phyloP scores from a whole-genome alignment of 1,140 invertebrate genomes.

The Patella vulgata region DNA sequence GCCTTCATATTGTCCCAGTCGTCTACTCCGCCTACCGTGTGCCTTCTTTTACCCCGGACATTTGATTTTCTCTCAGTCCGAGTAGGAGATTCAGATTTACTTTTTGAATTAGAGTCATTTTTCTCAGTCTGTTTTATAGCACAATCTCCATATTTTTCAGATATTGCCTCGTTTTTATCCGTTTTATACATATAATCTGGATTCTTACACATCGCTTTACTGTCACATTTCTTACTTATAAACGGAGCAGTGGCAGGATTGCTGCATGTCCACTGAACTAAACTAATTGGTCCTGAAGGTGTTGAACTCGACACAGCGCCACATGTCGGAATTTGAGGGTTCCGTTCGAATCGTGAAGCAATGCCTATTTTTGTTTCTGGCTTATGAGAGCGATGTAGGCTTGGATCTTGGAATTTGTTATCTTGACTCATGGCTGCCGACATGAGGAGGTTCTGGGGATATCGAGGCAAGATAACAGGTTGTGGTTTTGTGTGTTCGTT shows the following conservation, averaged over 20 bases:
- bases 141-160: neutral
- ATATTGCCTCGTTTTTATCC: too few species aligned
- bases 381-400: slow-evolving; percentile 54
- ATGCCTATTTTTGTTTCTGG: slow-evolving; percentile 60
- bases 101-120: slow-evolving; percentile 25
- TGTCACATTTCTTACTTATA: too few species aligned
- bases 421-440: slow-evolving; percentile 1
- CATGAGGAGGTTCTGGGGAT: neutral
- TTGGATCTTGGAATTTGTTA: slow-evolving; percentile 53
- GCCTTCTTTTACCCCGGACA: slow-evolving; percentile 71
- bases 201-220: too few species aligned
- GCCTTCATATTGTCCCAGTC: slow-evolving; percentile 78
- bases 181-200: too few species aligned
- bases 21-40: slow-evolving; percentile 90
- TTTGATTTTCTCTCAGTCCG: slow-evolving; percentile 28
- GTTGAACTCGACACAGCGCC: neutral
- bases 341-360: slow-evolving; percentile 59
- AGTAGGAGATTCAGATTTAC: too few species aligned
- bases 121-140: slow-evolving; percentile 14
- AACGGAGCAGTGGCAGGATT: too few species aligned
- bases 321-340: slow-evolving; percentile 5
- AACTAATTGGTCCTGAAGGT: too few species aligned
- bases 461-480: neutral
- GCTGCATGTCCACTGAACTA: too few species aligned
- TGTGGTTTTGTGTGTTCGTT: slow-evolving; percentile 14